Percentiles rank a stretch among this genome's conserved stretches.
These are phyloP conservation scores for Netta rufina DNA, from an alignment of 2,797 vertebrate genomes.

Conservation along the genomic window DNA sequence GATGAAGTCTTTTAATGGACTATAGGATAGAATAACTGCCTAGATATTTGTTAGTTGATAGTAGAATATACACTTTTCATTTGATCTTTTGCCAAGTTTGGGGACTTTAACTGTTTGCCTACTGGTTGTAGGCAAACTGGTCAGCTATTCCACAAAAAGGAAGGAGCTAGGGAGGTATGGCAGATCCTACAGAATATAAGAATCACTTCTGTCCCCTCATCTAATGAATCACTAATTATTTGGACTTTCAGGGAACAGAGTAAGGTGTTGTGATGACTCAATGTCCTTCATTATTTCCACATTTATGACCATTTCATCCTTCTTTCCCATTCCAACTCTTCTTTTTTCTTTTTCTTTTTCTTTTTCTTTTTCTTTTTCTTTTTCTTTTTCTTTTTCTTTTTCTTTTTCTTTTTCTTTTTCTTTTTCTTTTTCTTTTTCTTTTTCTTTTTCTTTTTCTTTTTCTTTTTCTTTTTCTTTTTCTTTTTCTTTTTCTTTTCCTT, in stretches of 20 bases:
- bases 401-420: no score
- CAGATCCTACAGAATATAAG: neutral
- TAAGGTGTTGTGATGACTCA: neutral
- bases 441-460: no score
- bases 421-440: no score
- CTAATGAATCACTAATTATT: neutral
- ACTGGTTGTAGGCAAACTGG: neutral
- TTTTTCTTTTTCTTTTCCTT: neutral
- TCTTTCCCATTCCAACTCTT: neutral
- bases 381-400: no score
- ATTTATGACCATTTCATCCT: neutral
- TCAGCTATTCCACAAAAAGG: neutral
- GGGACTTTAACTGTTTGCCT: neutral
- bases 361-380: no score
- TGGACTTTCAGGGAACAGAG: neutral
- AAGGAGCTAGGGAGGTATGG: rapidly evolving
- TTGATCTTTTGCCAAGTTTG: neutral
- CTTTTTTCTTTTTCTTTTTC: neutral
- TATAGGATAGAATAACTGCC: neutral
- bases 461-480: no score
- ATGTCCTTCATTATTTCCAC: neutral
- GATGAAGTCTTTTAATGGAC: neutral
- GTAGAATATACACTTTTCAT: neutral
- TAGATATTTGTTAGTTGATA: neutral
- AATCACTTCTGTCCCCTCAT: neutral